Evolutionary conservation across 2,113 vertebrate genomes (phyloP).

Genomic region (Pachycephala philippinensis): DNA sequence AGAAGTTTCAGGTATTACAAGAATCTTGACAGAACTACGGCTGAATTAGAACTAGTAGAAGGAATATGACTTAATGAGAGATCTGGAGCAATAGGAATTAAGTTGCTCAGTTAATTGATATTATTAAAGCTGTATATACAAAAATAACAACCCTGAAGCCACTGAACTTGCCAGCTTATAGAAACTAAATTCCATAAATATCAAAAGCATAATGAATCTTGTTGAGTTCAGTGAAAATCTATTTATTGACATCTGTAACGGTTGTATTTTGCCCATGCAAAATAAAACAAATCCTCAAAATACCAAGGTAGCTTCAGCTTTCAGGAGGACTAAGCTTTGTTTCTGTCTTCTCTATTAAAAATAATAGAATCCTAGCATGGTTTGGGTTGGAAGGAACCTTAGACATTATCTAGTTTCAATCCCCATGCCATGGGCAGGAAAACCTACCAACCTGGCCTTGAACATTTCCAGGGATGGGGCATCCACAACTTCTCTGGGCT

Average conservation of each 20-base stretch:
- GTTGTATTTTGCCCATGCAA: not conserved
- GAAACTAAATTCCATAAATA: not conserved
- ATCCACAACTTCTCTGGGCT: not conserved
- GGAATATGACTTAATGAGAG: not conserved
- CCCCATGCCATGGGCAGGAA: fast-evolving
- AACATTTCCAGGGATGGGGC: not conserved
- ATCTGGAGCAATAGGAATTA: not conserved
- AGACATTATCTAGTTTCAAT: not conserved
- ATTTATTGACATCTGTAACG: not conserved
- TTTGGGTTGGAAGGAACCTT: not conserved
- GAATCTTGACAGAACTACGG: not conserved
- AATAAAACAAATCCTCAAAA: not conserved
- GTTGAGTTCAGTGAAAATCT: not conserved
- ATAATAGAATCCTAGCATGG: not conserved
- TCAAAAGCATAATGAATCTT: not conserved
- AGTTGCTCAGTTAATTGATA: not conserved
- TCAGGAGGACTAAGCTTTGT: not conserved
- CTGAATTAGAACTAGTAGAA: not conserved
- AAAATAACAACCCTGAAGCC: not conserved
- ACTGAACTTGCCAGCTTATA: not conserved
- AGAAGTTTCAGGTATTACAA: not conserved
- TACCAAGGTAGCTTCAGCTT: not conserved
- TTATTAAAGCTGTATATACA: not conserved
- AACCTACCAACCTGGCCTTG: not conserved
- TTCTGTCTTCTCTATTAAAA: not conserved